Base-by-base conservation (phyloP, 2,888 invertebrate genomes). In the Cheilosia impressa region DNA sequence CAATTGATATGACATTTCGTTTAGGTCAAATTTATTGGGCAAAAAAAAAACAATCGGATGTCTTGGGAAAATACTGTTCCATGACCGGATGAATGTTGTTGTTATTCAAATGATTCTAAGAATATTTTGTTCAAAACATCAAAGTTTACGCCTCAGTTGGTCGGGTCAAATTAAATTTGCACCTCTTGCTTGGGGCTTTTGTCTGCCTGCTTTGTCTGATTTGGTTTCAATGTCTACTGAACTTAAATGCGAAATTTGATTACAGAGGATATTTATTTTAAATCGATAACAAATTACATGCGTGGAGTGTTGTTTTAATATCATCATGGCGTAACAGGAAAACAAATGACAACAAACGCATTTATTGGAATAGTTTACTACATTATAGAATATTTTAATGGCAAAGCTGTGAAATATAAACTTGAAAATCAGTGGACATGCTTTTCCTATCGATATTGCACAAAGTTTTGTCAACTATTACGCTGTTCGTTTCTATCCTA, bases 41-140 rank as follows among this genome's bases (percentile, higher is more conserved):
- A 31, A 31, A 34, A 2, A n/a, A n/a, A 45, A 27, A 45, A 47
- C 17, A 19, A 19, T 47, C 31, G 27, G 10, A 62, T 62, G 62
- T 19, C 31, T 47, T 31, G 31, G 1, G 13, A 27, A 19, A 62
- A 47, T 47, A 47, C 47, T 62, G 31, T 62, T 47, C 47, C 15
- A 31, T 62, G 45, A 2, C 22, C 24, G 57, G 47, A 69, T 69
- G 47, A 69, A 58, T 69, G 34, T 38, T 47, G 47, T 58, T 69
- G 45, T 69, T 69, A 69, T 69, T 69, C 57, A 69, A 69, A 69
- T 69, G 68, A 34, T 45, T 69, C 22, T 22, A 27, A 57, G 31
- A 45, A 68, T 27, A n/a, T 17, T 57, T 57, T 55, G 31, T 57
- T 68, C 7, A 34, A 45, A 69, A 47, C 38, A 45, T 31, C 45